Percentiles rank a stretch among this genome's conserved stretches.
These are phyloP conservation scores for Callitettix versicolor DNA, from an alignment of 1,140 invertebrate genomes.

Conservation along the genomic window DNA sequence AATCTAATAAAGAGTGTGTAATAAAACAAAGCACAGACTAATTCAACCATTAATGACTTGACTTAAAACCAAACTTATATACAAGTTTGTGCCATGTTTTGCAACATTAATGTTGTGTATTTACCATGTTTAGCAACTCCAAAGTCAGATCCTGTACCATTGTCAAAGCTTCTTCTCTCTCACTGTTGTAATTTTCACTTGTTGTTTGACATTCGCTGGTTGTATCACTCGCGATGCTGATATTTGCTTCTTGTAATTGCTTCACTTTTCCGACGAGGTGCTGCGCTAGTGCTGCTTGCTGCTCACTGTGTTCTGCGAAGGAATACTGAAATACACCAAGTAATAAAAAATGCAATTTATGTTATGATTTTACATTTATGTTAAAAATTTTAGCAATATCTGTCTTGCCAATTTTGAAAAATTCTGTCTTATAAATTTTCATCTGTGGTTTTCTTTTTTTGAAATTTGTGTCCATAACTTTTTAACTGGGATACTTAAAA, in stretches of 20 bases:
- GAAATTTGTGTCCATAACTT: too few relatives aligned
- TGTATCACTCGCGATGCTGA: background rate
- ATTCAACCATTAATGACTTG: background rate
- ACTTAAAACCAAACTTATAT: background rate
- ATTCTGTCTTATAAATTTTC: too few relatives aligned
- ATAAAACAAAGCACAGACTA: too few relatives aligned
- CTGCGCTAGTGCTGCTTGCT: conserved; percentile 31
- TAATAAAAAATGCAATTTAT: background rate
- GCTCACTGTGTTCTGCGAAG: conserved; percentile 31
- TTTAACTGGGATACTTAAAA: too few relatives aligned
- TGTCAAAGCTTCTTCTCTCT: conserved; percentile 23
- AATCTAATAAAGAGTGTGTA: too few relatives aligned
- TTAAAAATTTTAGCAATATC: too few relatives aligned
- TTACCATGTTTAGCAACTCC: conserved; percentile 33
- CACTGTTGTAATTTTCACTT: background rate
- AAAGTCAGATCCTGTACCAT: conserved; percentile 34
- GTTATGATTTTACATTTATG: too few relatives aligned
- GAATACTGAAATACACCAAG: conserved; percentile 23
- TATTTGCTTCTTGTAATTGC: conserved; percentile 28
- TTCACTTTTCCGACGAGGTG: conserved; percentile 31
- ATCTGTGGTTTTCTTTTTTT: too few relatives aligned
- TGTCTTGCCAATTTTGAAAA: too few relatives aligned
- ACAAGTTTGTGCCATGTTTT: too few relatives aligned
- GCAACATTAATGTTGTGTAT: too few relatives aligned
- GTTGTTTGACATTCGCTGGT: background rate